These are phyloP conservation scores for Aleiodes alternator DNA, from an alignment of 2,888 invertebrate species.

Conservation along the genomic window DNA sequence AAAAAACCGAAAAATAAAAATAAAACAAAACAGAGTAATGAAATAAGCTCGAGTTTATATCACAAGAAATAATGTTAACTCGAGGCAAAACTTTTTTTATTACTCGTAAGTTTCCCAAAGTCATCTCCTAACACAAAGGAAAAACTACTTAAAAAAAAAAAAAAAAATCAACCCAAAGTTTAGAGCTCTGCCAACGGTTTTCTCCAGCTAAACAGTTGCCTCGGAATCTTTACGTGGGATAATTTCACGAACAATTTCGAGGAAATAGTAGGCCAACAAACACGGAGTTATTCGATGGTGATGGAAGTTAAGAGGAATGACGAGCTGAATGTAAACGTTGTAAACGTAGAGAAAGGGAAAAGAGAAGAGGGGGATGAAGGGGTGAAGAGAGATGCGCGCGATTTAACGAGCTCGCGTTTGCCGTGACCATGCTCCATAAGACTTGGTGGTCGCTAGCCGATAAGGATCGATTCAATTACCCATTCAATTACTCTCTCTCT, in stretches of 20 bases:
- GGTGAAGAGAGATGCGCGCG: constrained; percentile 49
- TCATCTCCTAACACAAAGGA: no score
- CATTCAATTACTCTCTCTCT: constrained; percentile 64
- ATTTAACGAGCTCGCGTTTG: constrained; percentile 64
- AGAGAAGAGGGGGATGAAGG: background rate
- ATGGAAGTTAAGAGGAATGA: constrained; percentile 20
- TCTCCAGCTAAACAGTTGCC: background rate
- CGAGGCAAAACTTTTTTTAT: no score
- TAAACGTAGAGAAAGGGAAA: constrained; percentile 36
- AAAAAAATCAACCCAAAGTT: background rate
- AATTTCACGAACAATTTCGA: constrained; percentile 23
- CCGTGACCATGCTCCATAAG: constrained; percentile 68
- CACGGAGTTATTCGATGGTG: constrained; percentile 22
- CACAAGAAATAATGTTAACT: no score
- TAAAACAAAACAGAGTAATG: no score
- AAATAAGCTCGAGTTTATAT: no score
- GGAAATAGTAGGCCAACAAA: constrained; percentile 7
- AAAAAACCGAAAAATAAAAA: no score
- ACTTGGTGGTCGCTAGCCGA: constrained; percentile 58
- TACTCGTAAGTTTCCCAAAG: no score
- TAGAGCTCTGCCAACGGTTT: no score
- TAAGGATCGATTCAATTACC: constrained; percentile 70
- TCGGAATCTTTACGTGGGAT: background rate
- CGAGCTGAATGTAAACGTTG: constrained; percentile 33
- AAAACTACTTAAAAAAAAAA: background rate